Conservation (phyloP, 2,113 vertebrate species). For the Saccopteryx bilineata region DNA sequence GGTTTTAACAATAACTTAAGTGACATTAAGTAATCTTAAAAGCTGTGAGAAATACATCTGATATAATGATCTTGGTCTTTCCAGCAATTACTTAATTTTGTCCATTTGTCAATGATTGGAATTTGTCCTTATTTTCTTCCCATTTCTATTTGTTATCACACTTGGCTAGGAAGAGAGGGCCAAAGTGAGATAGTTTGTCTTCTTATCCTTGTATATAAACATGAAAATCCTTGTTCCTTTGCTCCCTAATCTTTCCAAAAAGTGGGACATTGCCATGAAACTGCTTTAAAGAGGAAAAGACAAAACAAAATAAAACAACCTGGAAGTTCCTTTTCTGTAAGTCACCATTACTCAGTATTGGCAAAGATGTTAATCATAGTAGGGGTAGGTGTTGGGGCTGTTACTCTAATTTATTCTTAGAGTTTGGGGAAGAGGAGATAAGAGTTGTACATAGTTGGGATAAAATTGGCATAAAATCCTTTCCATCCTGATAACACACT, state of each 20-base stretch:
- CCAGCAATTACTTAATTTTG: neutral
- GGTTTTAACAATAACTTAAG: neutral
- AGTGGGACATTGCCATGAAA: neutral
- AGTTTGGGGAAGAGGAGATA: neutral
- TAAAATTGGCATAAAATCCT: neutral
- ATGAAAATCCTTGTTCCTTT: neutral
- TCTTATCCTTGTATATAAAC: neutral
- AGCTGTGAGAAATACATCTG: neutral
- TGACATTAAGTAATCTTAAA: neutral
- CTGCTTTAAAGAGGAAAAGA: neutral
- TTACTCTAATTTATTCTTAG: neutral
- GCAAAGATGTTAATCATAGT: neutral
- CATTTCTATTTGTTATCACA: neutral
- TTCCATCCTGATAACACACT: neutral
- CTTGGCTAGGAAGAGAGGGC: neutral
- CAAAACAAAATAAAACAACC: neutral
- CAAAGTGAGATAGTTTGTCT: neutral
- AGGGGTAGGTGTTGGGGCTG: neutral
- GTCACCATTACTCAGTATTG: neutral
- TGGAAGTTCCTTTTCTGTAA: neutral
- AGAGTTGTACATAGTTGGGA: neutral
- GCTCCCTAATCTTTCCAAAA: neutral
- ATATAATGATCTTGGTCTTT: neutral
- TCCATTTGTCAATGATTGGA: constrained; percentile 26
- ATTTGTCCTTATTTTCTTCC: neutral